phyloP scores from a whole-genome alignment of 2,888 invertebrate genomes.

The Epiblema foenella region DNA sequence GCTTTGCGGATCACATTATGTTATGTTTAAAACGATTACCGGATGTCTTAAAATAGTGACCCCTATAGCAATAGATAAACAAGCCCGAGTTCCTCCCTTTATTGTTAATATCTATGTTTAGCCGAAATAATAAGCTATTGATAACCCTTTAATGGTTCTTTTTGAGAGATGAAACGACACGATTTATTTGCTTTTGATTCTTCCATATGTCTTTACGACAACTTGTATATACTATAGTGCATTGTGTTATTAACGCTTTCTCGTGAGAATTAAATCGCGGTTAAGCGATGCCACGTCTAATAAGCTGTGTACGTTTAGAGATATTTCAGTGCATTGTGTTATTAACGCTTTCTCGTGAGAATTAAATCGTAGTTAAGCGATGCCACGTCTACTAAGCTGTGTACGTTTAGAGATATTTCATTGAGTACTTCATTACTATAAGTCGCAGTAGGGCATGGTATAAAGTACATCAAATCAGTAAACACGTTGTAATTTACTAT shows the following conservation, averaged over 20 bases:
- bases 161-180: not conserved
- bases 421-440: not conserved
- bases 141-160: not conserved
- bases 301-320: too few relatives aligned
- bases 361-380: too few relatives aligned
- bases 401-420: not conserved
- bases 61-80: not conserved
- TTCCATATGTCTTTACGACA: too few relatives aligned
- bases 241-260: too few relatives aligned
- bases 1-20: constrained; percentile 20
- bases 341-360: too few relatives aligned
- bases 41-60: not conserved
- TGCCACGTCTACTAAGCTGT: too few relatives aligned
- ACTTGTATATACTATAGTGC: too few relatives aligned
- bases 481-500: too few relatives aligned
- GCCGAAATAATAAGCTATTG: not conserved
- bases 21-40: not conserved
- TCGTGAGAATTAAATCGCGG: too few relatives aligned
- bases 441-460: not conserved
- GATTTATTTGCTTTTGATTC: too few relatives aligned
- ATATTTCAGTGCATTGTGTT: too few relatives aligned
- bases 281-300: too few relatives aligned
- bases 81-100: not conserved
- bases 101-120: not conserved
- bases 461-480: not conserved